These are phyloP conservation scores for Chlorodrepanis virens DNA, from an alignment of 2,113 vertebrate species.

Conservation along the genomic window DNA sequence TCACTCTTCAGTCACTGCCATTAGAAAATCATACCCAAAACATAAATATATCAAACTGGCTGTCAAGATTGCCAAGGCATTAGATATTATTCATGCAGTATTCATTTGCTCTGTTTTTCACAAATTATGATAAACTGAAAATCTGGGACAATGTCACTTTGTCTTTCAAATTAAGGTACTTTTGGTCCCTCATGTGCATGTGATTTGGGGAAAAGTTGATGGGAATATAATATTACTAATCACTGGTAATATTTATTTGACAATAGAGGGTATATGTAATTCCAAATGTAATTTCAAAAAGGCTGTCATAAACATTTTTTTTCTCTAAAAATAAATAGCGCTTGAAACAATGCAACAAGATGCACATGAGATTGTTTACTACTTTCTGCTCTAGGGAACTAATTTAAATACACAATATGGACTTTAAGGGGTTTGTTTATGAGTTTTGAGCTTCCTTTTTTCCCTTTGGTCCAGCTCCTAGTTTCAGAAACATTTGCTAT, in stretches of 20 bases:
- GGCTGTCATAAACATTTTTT: background rate
- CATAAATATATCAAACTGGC: background rate
- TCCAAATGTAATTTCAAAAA: background rate
- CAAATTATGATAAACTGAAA: background rate
- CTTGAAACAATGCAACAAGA: background rate
- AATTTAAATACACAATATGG: constrained; percentile 11
- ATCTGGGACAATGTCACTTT: background rate
- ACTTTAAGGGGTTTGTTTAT: background rate
- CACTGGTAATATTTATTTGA: background rate
- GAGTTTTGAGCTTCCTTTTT: background rate
- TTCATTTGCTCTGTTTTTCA: background rate
- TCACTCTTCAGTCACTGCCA: background rate
- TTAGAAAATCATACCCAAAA: background rate
- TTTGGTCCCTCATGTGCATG: background rate
- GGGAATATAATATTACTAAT: background rate
- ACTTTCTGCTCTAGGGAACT: background rate
- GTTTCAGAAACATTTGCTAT: background rate
- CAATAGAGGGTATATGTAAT: background rate
- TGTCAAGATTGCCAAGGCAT: background rate
- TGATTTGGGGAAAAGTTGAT: background rate
- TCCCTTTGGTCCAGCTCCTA: background rate
- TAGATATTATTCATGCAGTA: background rate
- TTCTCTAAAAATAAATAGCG: background rate
- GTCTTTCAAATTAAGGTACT: background rate
- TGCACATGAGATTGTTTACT: background rate